Conservation (phyloP, 2,888 invertebrate species). For the Anorthoa munda region DNA sequence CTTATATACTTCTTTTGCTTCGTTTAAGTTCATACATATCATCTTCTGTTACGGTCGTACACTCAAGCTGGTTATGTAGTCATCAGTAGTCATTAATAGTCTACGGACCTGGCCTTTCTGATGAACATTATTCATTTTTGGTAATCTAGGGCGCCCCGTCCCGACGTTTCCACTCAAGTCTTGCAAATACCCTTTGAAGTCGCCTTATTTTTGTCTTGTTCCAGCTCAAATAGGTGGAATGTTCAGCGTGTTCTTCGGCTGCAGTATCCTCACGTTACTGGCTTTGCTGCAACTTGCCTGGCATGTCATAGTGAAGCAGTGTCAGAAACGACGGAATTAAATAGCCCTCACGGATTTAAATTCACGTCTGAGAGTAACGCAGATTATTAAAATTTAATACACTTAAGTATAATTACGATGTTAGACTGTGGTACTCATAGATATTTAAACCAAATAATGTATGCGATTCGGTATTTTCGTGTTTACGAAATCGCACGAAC, state of each 20-base stretch:
- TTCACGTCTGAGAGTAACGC: background rate
- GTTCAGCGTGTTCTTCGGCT: constrained; percentile 84
- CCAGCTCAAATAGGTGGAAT: constrained; percentile 85
- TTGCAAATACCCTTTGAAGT: too few relatives aligned
- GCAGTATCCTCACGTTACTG: constrained; percentile 81
- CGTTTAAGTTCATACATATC: too few relatives aligned
- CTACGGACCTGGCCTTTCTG: too few relatives aligned
- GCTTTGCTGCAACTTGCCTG: constrained; percentile 72
- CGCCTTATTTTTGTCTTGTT: constrained; percentile 36
- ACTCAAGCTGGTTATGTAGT: too few relatives aligned
- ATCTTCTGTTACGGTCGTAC: too few relatives aligned
- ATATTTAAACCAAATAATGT: background rate
- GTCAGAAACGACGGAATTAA: background rate
- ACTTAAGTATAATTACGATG: background rate
- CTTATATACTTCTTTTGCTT: too few relatives aligned
- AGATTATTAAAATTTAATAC: background rate
- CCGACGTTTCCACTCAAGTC: too few relatives aligned
- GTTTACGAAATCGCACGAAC: background rate
- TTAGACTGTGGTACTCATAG: background rate
- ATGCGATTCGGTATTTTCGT: background rate
- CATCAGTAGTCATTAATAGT: too few relatives aligned
- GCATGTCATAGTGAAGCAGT: constrained; percentile 14
- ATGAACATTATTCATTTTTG: too few relatives aligned
- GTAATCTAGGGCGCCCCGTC: too few relatives aligned
- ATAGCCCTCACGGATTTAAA: background rate